phyloP scores from a whole-genome alignment of 2,797 vertebrate species.

The Pangasius macronema region DNA sequence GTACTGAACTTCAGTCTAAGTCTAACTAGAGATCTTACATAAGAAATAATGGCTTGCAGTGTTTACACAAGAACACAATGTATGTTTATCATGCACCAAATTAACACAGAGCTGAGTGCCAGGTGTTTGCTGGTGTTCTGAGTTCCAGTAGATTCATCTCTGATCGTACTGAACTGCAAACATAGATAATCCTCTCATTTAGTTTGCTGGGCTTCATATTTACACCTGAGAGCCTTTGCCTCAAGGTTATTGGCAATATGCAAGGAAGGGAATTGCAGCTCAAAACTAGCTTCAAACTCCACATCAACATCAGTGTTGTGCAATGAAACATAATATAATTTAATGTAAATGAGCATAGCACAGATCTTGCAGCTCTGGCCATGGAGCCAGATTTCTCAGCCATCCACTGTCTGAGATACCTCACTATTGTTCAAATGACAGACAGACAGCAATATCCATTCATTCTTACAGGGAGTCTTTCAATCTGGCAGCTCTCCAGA shows the following conservation, averaged over 20 bases:
- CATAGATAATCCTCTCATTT: background rate
- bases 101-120: constrained; percentile 1
- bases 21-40: constrained; percentile 10
- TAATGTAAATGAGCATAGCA: constrained; percentile 13
- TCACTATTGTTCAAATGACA: background rate
- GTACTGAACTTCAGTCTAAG: background rate
- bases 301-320: background rate
- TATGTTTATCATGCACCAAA: background rate
- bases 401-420: background rate
- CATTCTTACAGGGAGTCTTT: background rate
- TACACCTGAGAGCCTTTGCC: background rate
- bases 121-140: no score
- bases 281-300: background rate
- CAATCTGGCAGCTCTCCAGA: background rate
- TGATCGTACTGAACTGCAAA: background rate
- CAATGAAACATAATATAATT: background rate
- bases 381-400: background rate
- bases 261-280: background rate
- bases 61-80: constrained; percentile 16
- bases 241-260: background rate
- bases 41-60: constrained; percentile 26
- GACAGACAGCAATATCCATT: background rate
- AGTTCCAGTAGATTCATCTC: background rate
- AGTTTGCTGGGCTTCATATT: background rate
- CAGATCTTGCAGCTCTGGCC: background rate